These are phyloP conservation scores for Lordiphosa clarofinis DNA, from an alignment of 1,140 invertebrate species.

Conservation along the genomic window DNA sequence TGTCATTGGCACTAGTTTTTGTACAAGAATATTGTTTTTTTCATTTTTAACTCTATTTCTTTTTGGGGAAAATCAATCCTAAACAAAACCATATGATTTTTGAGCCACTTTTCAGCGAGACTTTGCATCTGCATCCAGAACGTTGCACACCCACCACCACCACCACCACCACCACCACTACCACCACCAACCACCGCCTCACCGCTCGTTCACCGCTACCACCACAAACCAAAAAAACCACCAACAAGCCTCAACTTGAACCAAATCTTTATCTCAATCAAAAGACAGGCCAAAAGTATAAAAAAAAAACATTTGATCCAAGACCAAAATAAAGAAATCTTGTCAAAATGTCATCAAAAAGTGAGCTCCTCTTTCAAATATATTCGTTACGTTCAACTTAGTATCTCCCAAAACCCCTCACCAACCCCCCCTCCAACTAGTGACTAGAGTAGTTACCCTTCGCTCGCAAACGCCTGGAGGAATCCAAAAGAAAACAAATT, in stretches of 20 bases:
- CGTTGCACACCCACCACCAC: slow-evolving; percentile 37
- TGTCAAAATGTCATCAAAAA: slow-evolving; percentile 69
- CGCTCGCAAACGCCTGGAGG: too few species aligned
- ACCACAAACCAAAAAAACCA: slow-evolving; percentile 31
- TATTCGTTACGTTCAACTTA: slow-evolving; percentile 21
- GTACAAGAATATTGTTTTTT: too few species aligned
- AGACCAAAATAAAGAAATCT: slow-evolving; percentile 21
- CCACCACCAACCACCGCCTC: slow-evolving; percentile 27
- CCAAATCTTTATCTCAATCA: slow-evolving; percentile 10
- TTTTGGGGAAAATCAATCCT: not conserved
- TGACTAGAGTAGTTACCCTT: too few species aligned
- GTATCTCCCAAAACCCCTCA: not conserved
- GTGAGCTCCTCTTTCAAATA: slow-evolving; percentile 57
- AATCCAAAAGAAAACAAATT: too few species aligned
- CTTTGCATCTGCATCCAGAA: slow-evolving; percentile 19
- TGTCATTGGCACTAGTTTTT: slow-evolving; percentile 35
- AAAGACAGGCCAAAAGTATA: slow-evolving; percentile 9
- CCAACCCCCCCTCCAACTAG: too few species aligned
- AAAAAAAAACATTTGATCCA: slow-evolving; percentile 20
- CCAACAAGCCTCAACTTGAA: slow-evolving; percentile 27
- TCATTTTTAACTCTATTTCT: slow-evolving; percentile 15
- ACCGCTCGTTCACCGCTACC: slow-evolving; percentile 17
- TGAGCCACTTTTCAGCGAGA: too few species aligned
- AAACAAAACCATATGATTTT: slow-evolving; percentile 1
- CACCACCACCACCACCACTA: slow-evolving; percentile 1